These are phyloP conservation scores for Cosmia trapezina DNA, from an alignment of 2,888 invertebrate species.

Conservation along the genomic window DNA sequence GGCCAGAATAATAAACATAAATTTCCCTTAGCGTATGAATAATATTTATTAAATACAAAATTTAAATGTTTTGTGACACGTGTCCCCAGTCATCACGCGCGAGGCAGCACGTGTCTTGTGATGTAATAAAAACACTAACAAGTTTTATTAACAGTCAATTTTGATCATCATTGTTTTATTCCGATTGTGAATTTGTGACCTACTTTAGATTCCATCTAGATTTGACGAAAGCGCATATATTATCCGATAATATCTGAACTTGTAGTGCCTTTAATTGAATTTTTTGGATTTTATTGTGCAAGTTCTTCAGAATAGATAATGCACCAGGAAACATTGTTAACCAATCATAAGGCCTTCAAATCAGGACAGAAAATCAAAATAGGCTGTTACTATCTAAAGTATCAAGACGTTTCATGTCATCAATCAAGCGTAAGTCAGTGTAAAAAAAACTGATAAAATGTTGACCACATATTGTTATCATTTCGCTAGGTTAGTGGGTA, in stretches of 20 bases:
- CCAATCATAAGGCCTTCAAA: conserved; percentile 37
- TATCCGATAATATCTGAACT: neutral
- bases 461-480: conserved; percentile 69
- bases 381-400: conserved; percentile 50
- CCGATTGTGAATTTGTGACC: conserved; percentile 17
- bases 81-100: conserved; percentile 18
- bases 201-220: conserved; percentile 1
- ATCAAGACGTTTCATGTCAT: conserved; percentile 66
- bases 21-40: conserved; percentile 25
- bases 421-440: conserved; percentile 79
- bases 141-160: conserved; percentile 40
- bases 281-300: neutral
- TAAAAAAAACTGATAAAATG: conserved; percentile 59
- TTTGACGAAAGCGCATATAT: neutral
- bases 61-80: conserved; percentile 28
- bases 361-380: conserved; percentile 40
- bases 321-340: conserved; percentile 26
- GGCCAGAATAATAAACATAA: conserved; percentile 24
- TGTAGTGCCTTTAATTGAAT: neutral
- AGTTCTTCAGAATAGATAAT: neutral
- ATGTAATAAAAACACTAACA: conserved; percentile 26
- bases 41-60: conserved; percentile 34
- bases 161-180: conserved; percentile 15
- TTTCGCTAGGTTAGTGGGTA: conserved; percentile 83
- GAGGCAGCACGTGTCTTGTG: conserved; percentile 32